phyloP scores from a whole-genome alignment of 2,888 invertebrate genomes.

The Dyspetes luteomarginatus region DNA sequence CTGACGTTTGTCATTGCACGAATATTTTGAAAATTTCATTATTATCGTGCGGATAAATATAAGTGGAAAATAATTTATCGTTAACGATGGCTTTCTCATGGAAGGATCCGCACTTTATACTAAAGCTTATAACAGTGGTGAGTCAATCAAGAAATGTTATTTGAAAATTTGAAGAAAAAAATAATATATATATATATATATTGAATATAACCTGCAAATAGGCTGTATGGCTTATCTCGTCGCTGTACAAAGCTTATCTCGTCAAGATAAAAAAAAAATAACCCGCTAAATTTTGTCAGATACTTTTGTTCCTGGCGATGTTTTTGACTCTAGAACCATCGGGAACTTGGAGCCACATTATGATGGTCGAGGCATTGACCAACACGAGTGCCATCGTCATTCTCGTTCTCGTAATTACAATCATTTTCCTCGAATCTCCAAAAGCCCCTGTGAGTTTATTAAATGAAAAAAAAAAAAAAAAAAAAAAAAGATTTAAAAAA shows the following conservation, averaged over 20 bases:
- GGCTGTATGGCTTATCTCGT: too few species aligned
- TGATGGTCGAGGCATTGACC: slow-evolving; percentile 46
- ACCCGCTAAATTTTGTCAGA: slow-evolving; percentile 34
- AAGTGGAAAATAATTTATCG: not conserved
- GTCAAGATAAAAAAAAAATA: slow-evolving; percentile 13
- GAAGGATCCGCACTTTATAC: slow-evolving; percentile 61
- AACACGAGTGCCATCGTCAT: slow-evolving; percentile 51
- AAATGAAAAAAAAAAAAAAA: not conserved
- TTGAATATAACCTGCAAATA: too few species aligned
- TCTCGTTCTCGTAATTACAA: slow-evolving; percentile 48
- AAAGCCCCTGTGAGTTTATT: slow-evolving; percentile 36
- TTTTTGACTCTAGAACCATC: slow-evolving; percentile 42
- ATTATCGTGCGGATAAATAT: not conserved
- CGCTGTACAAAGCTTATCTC: too few species aligned
- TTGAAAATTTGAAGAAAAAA: too few species aligned
- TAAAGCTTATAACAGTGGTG: slow-evolving; percentile 65
- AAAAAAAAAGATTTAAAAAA: not conserved
- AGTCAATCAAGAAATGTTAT: slow-evolving; percentile 30
- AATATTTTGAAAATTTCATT: slow-evolving; percentile 11
- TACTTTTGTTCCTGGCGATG: slow-evolving; percentile 49
- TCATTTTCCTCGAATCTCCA: slow-evolving; percentile 39
- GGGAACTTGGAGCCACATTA: slow-evolving; percentile 21
- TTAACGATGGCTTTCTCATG: slow-evolving; percentile 34
- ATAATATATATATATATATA: not conserved
- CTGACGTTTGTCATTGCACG: slow-evolving; percentile 12